Evolutionary conservation across 2,113 vertebrate species (phyloP), one percentile per base, ranked within the genome.

Genomic region (Apteryx owenii): DNA sequence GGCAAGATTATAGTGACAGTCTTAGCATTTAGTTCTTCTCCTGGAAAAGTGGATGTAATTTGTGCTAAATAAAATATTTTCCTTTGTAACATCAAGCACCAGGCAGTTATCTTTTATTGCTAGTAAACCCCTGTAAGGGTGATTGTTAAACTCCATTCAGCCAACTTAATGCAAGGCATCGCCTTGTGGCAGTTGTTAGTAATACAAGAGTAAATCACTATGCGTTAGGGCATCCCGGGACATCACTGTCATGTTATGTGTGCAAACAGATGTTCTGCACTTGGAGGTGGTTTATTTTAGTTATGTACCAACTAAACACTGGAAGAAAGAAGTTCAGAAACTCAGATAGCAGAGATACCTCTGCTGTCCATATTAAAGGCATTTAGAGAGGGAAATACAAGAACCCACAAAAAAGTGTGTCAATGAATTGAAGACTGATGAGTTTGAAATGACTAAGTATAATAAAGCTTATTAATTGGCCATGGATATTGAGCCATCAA

Each of bases 221-320:
- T 3, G 4, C 14, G 9, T 12, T 18, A 40, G 0, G 0, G 58
- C 66, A 61, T 58, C 31, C 31, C 40, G 29, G 66, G 40, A 42
- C 19, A 31, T 10, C 31, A 10, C 7, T 48, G 62, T 21, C 29
- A 70, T 1, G 0, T 9, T 48, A 26, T 23, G 38, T 0, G 0
- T n/a, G 66, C 80, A 81, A 79, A 68, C 10, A 7, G 26, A 13
- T 25, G 56, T 31, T n/a, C 51, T 13, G 19, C 33, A 12, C 51
- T 28, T 56, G 36, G 38, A 36, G n/a, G 26, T n/a, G 36, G 51
- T 72, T 53, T 51, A 53, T 28, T 72, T 26, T 53, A 50, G 48
- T 51, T 72, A 53, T 53, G 23, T 36, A 53, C 48, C 70, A 53
- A 28, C 16, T 53, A 28, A 72, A 72, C 48, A 26, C 36, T 12